Base-by-base conservation (phyloP, 2,888 invertebrate genomes). In the Eumacrocentrus americanus region DNA sequence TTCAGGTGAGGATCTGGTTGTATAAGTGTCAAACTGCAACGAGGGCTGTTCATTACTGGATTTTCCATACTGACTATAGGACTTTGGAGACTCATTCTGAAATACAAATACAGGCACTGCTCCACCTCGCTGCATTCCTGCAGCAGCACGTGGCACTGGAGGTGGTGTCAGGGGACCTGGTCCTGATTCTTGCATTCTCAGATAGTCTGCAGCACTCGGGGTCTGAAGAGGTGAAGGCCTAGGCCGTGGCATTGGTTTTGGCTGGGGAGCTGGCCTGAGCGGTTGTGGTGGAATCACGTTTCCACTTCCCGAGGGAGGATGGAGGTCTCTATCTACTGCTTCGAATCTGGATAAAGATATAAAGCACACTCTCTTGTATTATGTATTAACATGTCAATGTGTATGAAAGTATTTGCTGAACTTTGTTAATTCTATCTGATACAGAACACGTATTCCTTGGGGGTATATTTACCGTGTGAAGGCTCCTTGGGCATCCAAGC, bases 201-300 rank as follows among this genome's bases (percentile, higher is more conserved):
- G 65, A 60, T 75, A 76, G 34, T 79, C 78, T n/a, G 72, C 62
- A 29, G 71, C 65, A 12, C 67, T 73, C 16, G 75, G 61, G 2
- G 79, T 65, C 12, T 76, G 75, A 37, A 80, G 67, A 1, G 80
- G 79, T 16, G 80, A 75, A 7, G 79, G 80, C 57, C 79, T 69
- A 6, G 80, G 76, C 38, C 80, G 75, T 25, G 75, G 70, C 1
- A 71, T 76, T 44, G 76, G 60, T 35, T 70, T 71, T 20, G 77
- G 74, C 55, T 79, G 77, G 1, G 88, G 87, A 9, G 88, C 87
- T 3, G 88, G 88, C 52, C 88, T 78, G 61, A 88, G 73, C 0
- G 89, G 89, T 69, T 88, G 89, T 2, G 89, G 89, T 3, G 89
- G 88, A 70, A 88, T 88, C 42, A 75, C 67, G 62, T 71, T 67